Evolutionary conservation across 1,140 invertebrate genomes (phyloP).

Genomic region (Metaphire vulgaris): DNA sequence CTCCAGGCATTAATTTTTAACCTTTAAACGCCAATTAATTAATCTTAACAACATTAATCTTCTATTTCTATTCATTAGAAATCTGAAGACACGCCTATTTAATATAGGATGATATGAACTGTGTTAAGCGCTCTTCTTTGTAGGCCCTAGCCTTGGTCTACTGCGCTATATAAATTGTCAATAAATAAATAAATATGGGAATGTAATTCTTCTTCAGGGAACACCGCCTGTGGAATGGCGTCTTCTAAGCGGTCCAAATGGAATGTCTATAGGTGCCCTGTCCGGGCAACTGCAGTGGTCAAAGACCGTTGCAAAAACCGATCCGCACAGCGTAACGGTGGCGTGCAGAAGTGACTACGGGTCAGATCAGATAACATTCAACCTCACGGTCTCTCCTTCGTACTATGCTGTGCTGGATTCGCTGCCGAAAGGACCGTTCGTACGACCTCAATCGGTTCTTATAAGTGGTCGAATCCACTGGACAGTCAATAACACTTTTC

Average conservation of each 20-base stretch:
- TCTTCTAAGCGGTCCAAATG: slow-evolving; percentile 19
- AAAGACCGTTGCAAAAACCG: slow-evolving; percentile 15
- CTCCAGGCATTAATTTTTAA: too few relatives aligned
- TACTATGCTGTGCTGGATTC: slow-evolving; percentile 25
- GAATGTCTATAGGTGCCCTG: slow-evolving; percentile 25
- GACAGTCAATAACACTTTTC: neutral
- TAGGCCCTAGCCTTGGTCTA: neutral
- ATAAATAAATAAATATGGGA: neutral
- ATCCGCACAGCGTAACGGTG: slow-evolving; percentile 24
- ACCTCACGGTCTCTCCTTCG: slow-evolving; percentile 27
- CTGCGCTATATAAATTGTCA: too few relatives aligned
- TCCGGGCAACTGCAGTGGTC: slow-evolving; percentile 26
- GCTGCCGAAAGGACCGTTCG: slow-evolving; percentile 22
- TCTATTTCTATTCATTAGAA: neutral
- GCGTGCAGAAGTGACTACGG: slow-evolving; percentile 28
- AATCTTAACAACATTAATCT: neutral
- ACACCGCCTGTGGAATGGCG: slow-evolving; percentile 29
- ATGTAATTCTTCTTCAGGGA: slow-evolving; percentile 23
- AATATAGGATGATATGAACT: neutral
- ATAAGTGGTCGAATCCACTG: slow-evolving; percentile 30
- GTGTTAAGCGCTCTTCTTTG: neutral
- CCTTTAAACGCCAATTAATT: neutral
- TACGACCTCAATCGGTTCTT: slow-evolving; percentile 25
- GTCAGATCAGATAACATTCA: slow-evolving; percentile 20
- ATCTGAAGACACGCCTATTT: too few relatives aligned